Conservation (phyloP, 2,113 vertebrate species). For the Cyphomyrus discorhynchus region DNA sequence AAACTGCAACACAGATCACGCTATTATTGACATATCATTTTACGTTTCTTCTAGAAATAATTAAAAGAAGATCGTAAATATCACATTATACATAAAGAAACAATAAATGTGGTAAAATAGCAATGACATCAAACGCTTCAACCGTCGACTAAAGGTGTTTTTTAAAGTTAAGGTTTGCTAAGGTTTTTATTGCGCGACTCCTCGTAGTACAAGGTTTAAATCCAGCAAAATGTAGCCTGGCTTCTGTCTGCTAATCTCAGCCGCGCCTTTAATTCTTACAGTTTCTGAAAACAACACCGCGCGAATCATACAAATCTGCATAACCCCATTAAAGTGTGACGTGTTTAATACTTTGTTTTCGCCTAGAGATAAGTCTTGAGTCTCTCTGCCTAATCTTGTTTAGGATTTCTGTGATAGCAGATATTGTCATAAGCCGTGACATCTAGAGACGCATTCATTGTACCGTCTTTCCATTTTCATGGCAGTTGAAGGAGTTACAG, state of each 20-base stretch:
- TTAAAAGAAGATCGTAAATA: neutral
- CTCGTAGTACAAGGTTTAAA: constrained; percentile 41
- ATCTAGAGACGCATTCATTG: neutral
- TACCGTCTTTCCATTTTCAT: neutral
- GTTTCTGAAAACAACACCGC: constrained; percentile 38
- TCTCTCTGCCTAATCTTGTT: neutral
- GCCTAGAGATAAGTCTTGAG: constrained; percentile 1
- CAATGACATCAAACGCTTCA: neutral
- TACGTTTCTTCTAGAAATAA: neutral
- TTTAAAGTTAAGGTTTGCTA: neutral
- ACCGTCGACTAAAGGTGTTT: neutral
- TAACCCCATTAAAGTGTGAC: constrained; percentile 42
- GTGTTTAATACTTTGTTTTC: constrained; percentile 26
- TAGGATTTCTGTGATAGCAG: constrained; percentile 5
- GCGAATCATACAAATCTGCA: constrained; percentile 44
- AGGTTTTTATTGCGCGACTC: constrained; percentile 35
- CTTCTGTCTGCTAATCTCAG: constrained; percentile 51
- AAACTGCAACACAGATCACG: neutral
- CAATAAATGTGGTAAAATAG: neutral
- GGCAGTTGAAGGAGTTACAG: constrained; percentile 7
- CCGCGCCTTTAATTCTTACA: constrained; percentile 38
- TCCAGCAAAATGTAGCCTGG: constrained; percentile 41
- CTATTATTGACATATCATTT: neutral
- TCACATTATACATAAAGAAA: neutral
- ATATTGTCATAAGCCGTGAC: neutral